A percentile compares a stretch with the other conserved stretches of the same genome.
Conservation (phyloP, 2,113 vertebrate genomes). For the Lycaon pictus region DNA sequence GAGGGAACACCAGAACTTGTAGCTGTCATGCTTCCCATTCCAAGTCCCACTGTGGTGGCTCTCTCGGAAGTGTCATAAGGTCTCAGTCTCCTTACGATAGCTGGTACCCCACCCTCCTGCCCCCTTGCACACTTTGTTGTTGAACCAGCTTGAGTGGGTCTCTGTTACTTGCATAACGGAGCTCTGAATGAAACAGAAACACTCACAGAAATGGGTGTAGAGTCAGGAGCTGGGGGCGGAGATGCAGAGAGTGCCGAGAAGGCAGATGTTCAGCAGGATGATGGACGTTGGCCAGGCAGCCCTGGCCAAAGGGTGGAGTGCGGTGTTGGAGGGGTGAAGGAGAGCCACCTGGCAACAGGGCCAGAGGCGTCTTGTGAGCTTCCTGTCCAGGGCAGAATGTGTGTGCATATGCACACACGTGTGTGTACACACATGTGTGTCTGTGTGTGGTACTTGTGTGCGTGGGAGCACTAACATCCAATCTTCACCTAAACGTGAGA, state of each 20-base stretch:
- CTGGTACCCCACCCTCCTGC: not conserved
- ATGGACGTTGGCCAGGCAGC: not conserved
- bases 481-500: not conserved
- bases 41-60: not conserved
- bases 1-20: not conserved
- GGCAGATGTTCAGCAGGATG: not conserved
- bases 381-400: not conserved
- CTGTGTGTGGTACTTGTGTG: not conserved
- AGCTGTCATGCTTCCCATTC: not conserved
- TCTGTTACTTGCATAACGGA: not conserved
- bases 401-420: not conserved
- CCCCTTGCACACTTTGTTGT: not conserved
- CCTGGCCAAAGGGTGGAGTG: not conserved
- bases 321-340: not conserved
- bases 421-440: not conserved
- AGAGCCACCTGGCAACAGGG: not conserved
- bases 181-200: not conserved
- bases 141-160: not conserved
- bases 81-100: not conserved
- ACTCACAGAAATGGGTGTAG: not conserved
- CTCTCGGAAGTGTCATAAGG: not conserved
- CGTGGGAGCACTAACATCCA: not conserved
- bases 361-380: not conserved
- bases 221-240: not conserved
- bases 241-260: not conserved